phyloP scores from a whole-genome alignment of 2,888 invertebrate genomes.

The Trimorus sp. region DNA sequence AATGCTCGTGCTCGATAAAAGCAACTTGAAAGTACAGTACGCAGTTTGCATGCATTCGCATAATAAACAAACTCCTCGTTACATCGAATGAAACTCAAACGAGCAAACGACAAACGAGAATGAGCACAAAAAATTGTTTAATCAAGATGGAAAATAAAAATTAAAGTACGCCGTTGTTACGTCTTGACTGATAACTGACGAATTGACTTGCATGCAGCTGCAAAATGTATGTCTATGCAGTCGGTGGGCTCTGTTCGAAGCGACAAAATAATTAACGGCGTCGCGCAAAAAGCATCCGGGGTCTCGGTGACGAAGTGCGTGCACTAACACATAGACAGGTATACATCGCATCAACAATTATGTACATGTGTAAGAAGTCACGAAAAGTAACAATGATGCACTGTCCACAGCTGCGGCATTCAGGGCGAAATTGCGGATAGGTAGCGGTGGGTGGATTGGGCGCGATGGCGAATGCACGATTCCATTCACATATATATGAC shows the following conservation, averaged over 20 bases:
- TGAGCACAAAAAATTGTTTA: no score
- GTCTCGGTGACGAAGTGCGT: slow-evolving; percentile 40
- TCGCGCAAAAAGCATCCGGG: slow-evolving; percentile 53
- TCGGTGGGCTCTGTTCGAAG: slow-evolving; percentile 48
- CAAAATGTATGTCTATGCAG: slow-evolving; percentile 58
- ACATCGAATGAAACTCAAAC: no score
- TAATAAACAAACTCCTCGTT: not conserved
- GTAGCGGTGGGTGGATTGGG: not conserved
- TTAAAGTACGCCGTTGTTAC: no score
- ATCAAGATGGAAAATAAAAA: no score
- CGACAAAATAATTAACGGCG: slow-evolving; percentile 59
- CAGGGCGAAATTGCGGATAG: slow-evolving; percentile 29
- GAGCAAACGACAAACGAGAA: no score
- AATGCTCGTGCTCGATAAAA: slow-evolving; percentile 73
- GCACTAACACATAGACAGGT: slow-evolving; percentile 51
- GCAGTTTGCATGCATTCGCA: slow-evolving; percentile 59
- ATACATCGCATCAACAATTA: not conserved
- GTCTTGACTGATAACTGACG: no score
- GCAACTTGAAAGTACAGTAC: slow-evolving; percentile 62
- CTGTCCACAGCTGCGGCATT: slow-evolving; percentile 43
- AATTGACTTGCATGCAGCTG: not conserved
- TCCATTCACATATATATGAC: no score
- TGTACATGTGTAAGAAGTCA: slow-evolving; percentile 37
- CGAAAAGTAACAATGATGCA: slow-evolving; percentile 51
- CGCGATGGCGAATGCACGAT: no score